A percentile compares a stretch with the other conserved stretches of the same genome.
These are phyloP conservation scores for Xiphophorus birchmanni DNA, from an alignment of 2,797 vertebrate genomes.

Conservation along the genomic window DNA sequence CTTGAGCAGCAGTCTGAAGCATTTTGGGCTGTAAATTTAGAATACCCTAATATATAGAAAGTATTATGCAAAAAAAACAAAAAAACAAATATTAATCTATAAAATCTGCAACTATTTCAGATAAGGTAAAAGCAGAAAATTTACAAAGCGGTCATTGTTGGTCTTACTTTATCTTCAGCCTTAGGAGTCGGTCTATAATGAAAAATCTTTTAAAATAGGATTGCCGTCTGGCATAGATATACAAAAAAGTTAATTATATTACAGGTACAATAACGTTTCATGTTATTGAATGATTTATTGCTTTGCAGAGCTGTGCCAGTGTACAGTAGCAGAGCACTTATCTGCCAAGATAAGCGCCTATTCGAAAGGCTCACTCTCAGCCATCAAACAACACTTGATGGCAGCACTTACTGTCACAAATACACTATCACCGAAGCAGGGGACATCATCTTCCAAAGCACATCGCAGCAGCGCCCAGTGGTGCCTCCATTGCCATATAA, in stretches of 20 bases:
- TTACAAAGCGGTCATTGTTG: too few species aligned
- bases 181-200: neutral
- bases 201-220: neutral
- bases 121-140: neutral
- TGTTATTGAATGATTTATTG: neutral
- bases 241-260: neutral
- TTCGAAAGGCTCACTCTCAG: constrained; percentile 15
- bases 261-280: neutral
- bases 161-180: neutral
- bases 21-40: constrained; percentile 7
- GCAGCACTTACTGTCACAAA: constrained; percentile 41
- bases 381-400: constrained; percentile 34
- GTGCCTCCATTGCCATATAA: constrained; percentile 48
- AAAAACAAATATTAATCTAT: neutral
- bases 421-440: constrained; percentile 55
- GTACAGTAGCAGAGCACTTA: constrained; percentile 24
- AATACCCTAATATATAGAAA: neutral
- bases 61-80: neutral
- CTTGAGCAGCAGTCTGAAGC: neutral
- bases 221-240: neutral
- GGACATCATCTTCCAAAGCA: constrained; percentile 45
- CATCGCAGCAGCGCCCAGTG: constrained; percentile 40
- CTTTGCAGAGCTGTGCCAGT: neutral
- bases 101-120: neutral
- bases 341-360: constrained; percentile 26